Evolutionary conservation across 37 sponge, comb jelly and placozoan species (phyloP).

Genomic region (Geodia barretti): DNA sequence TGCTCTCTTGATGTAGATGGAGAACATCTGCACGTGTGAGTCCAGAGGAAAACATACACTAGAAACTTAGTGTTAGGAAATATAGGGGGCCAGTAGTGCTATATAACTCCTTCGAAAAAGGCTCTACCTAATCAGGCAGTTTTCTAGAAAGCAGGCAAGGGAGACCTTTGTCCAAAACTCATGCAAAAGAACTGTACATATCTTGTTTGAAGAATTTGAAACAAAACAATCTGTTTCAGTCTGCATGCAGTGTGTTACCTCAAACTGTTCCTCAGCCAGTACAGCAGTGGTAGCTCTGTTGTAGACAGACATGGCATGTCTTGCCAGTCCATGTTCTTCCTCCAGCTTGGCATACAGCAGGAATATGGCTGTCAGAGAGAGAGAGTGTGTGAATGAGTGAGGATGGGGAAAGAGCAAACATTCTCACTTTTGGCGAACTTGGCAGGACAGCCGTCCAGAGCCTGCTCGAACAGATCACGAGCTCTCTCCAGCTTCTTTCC

Average conservation of each 20-base stretch:
- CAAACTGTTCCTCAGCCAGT: constrained; percentile 77
- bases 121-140: neutral
- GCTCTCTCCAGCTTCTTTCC: constrained; percentile 95
- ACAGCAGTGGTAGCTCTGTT: constrained; percentile 95
- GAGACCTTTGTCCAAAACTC: neutral
- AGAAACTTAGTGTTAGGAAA: neutral
- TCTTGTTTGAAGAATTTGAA: constrained; percentile 41
- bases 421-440: constrained; percentile 83
- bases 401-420: neutral
- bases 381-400: neutral
- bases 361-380: constrained; percentile 59
- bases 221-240: neutral
- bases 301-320: constrained; percentile 98
- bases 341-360: constrained; percentile 97
- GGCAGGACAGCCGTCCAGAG: constrained; percentile 89
- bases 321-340: constrained; percentile 93
- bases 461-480: constrained; percentile 96
- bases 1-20: constrained; percentile 93
- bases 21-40: constrained; percentile 77
- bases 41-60: neutral
- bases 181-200: neutral
- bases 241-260: constrained; percentile 46
- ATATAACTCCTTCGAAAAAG: neutral
- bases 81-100: neutral
- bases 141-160: neutral